Base-by-base conservation (phyloP, 2,888 invertebrate genomes). In the Embidobia sp. region DNA sequence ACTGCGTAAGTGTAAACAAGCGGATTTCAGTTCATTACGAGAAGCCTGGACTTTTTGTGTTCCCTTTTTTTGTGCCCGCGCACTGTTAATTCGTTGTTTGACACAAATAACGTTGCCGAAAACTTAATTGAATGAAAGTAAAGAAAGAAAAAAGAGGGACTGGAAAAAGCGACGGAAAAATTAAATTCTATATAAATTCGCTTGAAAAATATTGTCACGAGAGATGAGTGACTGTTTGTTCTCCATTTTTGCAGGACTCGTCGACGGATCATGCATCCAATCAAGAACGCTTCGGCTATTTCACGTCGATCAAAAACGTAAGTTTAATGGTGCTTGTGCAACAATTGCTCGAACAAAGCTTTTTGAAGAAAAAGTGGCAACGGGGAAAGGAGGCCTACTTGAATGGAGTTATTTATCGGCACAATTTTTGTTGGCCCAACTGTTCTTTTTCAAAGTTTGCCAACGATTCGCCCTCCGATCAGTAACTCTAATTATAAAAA, bases 201-300 rank as follows among this genome's bases (percentile, higher is more conserved):
- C 35, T 64, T 51, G 51, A 11, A 59, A 42, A 66, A 66, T 59
- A 74, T 66, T 66, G 64, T 66, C 66, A 64, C 51, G 26, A 33
- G 37, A 13, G 33, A 40, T 53, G 29, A 46, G 15, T 67, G 44
- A 75, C 26, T 69, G 69, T 75, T 75, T 76, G 59, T 63, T 64
- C 63, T 64, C 48, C 46, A 69, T 69, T 72, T 75, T 84, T 81
- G 4, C 80, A 90, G 89, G 90, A 90, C 44, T 85, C 88, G 15
- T 80, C 89, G 37, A 83, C 86, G 59, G 90, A 90, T 66, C 89
- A 89, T 85, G 84, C 84, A 51, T 83, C 87, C 72, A 88, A 83
- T 80, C 88, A 87, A 77, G 89, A 90, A 53, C 86, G 89, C 76
- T 90, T 89, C 69, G 89, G 88, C 31, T 90, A 90, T 79, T 90